Evolutionary conservation across 2,113 vertebrate species (phyloP).

Genomic region (Scartelaos histophorus): DNA sequence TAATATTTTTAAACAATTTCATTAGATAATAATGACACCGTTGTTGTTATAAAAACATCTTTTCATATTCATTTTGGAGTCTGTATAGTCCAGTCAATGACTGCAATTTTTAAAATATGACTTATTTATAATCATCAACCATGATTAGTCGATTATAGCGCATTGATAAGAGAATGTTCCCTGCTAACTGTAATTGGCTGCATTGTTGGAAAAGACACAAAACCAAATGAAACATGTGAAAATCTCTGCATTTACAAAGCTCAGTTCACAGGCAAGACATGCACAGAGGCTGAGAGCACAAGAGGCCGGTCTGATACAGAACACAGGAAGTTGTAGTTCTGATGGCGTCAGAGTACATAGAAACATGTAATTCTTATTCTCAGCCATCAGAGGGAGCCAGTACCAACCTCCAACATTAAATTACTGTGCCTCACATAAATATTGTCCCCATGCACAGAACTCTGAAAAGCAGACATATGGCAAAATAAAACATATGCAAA

Average conservation of each 20-base stretch:
- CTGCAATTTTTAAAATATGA: background rate
- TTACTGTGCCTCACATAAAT: slow-evolving; percentile 99
- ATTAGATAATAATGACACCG: background rate
- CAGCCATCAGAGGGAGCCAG: slow-evolving; percentile 60
- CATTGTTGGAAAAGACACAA: background rate
- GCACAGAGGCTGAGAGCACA: slow-evolving; percentile 86
- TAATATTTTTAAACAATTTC: background rate
- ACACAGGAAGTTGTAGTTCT: slow-evolving; percentile 56
- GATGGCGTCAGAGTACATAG: slow-evolving; percentile 65
- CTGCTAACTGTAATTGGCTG: slow-evolving; percentile 5
- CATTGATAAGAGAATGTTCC: background rate
- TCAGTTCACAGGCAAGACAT: slow-evolving; percentile 54
- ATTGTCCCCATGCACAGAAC: slow-evolving; percentile 96
- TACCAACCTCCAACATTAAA: slow-evolving; percentile 99
- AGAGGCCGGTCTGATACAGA: slow-evolving; percentile 82
- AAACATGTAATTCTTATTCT: slow-evolving; percentile 53
- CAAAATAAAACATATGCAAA: slow-evolving; percentile 36
- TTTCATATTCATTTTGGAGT: background rate
- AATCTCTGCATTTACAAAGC: slow-evolving; percentile 30
- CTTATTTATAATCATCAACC: background rate
- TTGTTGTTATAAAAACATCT: background rate
- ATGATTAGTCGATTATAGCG: background rate
- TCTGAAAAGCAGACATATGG: slow-evolving; percentile 83
- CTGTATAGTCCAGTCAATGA: background rate
- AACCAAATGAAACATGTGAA: slow-evolving; percentile 14